Evolutionary conservation across 2,888 invertebrate species (phyloP).

Genomic region (Geophilus truncorum): DNA sequence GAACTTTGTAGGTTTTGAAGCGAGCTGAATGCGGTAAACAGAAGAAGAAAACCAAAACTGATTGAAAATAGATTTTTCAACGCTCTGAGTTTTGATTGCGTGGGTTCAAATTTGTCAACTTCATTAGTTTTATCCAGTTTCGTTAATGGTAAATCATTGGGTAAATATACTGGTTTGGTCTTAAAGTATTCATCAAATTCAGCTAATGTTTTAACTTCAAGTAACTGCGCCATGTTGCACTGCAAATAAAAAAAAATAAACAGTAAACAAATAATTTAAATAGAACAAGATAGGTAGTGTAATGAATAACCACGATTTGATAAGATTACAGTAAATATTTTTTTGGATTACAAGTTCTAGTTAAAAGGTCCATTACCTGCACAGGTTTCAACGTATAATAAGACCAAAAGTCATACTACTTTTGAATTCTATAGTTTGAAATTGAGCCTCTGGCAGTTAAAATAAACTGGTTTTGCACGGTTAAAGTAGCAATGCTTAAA

Average conservation of each 20-base stretch:
- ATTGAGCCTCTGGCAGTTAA: not conserved
- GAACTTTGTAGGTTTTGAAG: slow-evolving; percentile 59
- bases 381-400: not conserved
- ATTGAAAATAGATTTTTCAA: slow-evolving; percentile 38
- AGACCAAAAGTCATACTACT: not conserved
- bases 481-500: not conserved
- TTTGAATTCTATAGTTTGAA: not conserved
- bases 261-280: not conserved
- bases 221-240: not conserved
- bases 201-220: not conserved
- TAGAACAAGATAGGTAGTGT: too few relatives aligned
- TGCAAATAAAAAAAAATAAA: not conserved
- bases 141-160: not conserved
- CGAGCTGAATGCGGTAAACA: slow-evolving; percentile 39
- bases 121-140: not conserved
- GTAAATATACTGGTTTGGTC: not conserved
- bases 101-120: not conserved
- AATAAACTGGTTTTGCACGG: not conserved
- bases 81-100: slow-evolving; percentile 11
- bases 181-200: not conserved
- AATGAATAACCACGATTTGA: not conserved
- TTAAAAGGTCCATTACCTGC: not conserved
- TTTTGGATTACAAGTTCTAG: not conserved
- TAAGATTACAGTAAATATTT: not conserved
- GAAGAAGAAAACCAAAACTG: slow-evolving; percentile 38